These are phyloP conservation scores for Passer domesticus DNA, from an alignment of 2,113 vertebrate genomes.

Conservation along the genomic window DNA sequence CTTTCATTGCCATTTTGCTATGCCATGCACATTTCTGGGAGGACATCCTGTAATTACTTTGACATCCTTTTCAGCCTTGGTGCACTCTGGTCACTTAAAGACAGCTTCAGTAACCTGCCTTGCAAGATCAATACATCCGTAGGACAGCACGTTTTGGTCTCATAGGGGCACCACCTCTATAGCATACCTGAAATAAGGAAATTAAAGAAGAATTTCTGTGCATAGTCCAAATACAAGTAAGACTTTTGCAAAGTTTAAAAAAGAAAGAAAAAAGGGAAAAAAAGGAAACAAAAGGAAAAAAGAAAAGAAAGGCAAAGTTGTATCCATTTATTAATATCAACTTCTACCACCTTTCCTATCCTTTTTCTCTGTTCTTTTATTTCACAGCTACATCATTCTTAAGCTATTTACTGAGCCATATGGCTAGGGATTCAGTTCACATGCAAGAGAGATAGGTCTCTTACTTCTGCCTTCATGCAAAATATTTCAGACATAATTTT, in stretches of 20 bases:
- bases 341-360: not conserved
- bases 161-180: not conserved
- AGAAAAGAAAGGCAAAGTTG: not conserved
- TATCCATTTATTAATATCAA: not conserved
- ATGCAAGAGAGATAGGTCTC: not conserved
- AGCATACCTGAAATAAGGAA: not conserved
- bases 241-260: not conserved
- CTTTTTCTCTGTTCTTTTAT: not conserved
- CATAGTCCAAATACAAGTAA: not conserved
- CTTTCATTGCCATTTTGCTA: not conserved
- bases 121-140: not conserved
- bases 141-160: not conserved
- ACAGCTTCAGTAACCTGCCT: not conserved
- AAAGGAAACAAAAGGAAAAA: too few species aligned
- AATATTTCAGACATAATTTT: not conserved
- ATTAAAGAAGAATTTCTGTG: not conserved
- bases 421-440: not conserved
- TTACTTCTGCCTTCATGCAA: not conserved
- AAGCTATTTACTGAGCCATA: not conserved
- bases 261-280: too few species aligned
- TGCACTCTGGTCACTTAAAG: not conserved
- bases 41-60: not conserved
- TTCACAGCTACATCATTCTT: not conserved
- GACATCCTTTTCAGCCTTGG: not conserved
- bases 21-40: not conserved